Evolutionary conservation across 2,888 invertebrate genomes (phyloP).

Genomic region (Gerosis bhagava): DNA sequence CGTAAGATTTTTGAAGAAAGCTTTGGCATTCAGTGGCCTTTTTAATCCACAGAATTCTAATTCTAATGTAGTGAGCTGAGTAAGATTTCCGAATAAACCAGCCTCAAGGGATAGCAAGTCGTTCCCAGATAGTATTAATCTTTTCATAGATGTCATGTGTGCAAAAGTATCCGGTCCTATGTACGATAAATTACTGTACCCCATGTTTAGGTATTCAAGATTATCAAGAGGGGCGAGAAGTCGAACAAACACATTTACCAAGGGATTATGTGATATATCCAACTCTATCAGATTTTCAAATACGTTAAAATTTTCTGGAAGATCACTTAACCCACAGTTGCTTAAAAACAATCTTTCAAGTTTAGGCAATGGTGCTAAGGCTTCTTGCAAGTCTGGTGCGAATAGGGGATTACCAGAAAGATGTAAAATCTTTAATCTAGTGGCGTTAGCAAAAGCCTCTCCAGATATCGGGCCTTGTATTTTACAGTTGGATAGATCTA

Average conservation of each 20-base stretch:
- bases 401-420: slow-evolving; percentile 87
- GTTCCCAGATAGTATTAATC: slow-evolving; percentile 86
- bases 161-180: slow-evolving; percentile 85
- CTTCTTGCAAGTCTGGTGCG: slow-evolving; percentile 85
- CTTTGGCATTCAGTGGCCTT: slow-evolving; percentile 83
- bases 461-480: slow-evolving; percentile 85
- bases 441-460: slow-evolving; percentile 86
- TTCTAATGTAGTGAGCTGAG: slow-evolving; percentile 85
- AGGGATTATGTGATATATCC: slow-evolving; percentile 87
- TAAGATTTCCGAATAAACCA: slow-evolving; percentile 86
- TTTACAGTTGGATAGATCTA: slow-evolving; percentile 87
- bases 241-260: slow-evolving; percentile 85
- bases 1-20: slow-evolving; percentile 85
- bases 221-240: slow-evolving; percentile 85
- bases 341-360: slow-evolving; percentile 85
- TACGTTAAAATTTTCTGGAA: slow-evolving; percentile 86
- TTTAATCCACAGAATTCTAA: slow-evolving; percentile 86
- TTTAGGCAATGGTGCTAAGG: slow-evolving; percentile 84
- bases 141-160: slow-evolving; percentile 86
- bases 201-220: slow-evolving; percentile 87
- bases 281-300: slow-evolving; percentile 85
- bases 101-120: slow-evolving; percentile 85
- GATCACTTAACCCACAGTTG: slow-evolving; percentile 84
- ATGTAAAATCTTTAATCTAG: slow-evolving; percentile 84
- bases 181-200: slow-evolving; percentile 86